Conservation (phyloP, 1,140 invertebrate genomes). For the Achroia grisella region DNA sequence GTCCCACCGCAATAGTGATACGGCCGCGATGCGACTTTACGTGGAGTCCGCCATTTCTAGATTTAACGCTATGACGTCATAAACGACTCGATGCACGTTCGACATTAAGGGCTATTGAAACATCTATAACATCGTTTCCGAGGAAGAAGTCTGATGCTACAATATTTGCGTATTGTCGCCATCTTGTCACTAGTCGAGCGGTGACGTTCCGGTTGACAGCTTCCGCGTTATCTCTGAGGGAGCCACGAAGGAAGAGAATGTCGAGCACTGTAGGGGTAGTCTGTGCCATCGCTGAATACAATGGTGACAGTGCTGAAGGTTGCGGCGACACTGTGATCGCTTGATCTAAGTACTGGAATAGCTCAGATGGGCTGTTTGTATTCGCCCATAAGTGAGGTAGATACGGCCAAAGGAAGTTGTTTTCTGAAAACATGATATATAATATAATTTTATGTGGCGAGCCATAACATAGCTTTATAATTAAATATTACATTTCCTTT, state of each 20-base stretch:
- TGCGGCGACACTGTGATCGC: slow-evolving; percentile 42
- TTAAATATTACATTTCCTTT: too few relatives aligned
- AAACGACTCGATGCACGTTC: slow-evolving; percentile 40
- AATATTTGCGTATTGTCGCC: slow-evolving; percentile 81
- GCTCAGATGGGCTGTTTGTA: slow-evolving; percentile 68
- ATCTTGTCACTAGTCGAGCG: slow-evolving; percentile 76
- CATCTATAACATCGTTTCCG: slow-evolving; percentile 82
- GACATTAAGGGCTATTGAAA: slow-evolving; percentile 77
- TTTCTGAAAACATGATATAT: slow-evolving; percentile 65
- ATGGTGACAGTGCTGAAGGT: slow-evolving; percentile 67
- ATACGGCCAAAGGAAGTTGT: slow-evolving; percentile 82
- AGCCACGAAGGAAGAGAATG: slow-evolving; percentile 77
- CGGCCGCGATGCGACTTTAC: slow-evolving; percentile 17
- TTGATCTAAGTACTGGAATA: slow-evolving; percentile 75
- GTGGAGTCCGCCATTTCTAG: slow-evolving; percentile 36
- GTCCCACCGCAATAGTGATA: slow-evolving; percentile 5
- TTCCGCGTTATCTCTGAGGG: slow-evolving; percentile 81
- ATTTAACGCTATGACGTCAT: slow-evolving; percentile 41
- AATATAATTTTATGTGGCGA: not conserved
- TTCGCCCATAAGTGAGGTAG: slow-evolving; percentile 83
- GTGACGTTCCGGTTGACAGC: slow-evolving; percentile 81
- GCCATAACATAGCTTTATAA: too few relatives aligned
- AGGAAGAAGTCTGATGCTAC: slow-evolving; percentile 87
- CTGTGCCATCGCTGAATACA: slow-evolving; percentile 88
- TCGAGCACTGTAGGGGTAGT: slow-evolving; percentile 82